phyloP scores from a whole-genome alignment of 2,888 invertebrate genomes.

The Acheta domesticus region DNA sequence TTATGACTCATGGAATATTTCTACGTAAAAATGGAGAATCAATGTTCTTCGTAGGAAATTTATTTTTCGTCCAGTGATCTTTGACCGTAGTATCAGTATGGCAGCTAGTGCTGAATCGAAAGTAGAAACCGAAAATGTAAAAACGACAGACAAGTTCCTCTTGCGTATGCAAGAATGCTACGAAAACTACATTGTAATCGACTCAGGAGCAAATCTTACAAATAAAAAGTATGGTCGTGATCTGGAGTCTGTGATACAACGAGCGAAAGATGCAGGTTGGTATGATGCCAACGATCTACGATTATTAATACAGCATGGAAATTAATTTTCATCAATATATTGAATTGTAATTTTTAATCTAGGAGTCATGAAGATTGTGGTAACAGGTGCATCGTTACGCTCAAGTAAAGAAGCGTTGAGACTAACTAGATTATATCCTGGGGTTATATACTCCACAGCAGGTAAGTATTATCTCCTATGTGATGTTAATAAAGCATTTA shows the following conservation, averaged over 20 bases:
- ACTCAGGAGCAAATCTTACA: conserved; percentile 88
- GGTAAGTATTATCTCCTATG: conserved; percentile 51
- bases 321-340: neutral
- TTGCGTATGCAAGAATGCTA: conserved; percentile 73
- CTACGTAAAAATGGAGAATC: too few relatives aligned
- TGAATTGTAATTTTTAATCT: conserved; percentile 32
- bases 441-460: conserved; percentile 85
- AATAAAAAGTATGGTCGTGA: conserved; percentile 91
- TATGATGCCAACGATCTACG: neutral
- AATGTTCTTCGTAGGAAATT: too few relatives aligned
- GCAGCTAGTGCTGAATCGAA: neutral
- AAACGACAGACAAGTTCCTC: neutral
- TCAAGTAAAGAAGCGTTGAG: conserved; percentile 87
- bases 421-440: conserved; percentile 84
- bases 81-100: neutral
- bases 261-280: conserved; percentile 87
- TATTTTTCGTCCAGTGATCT: too few relatives aligned
- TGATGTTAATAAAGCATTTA: too few relatives aligned
- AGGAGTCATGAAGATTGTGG: conserved; percentile 93
- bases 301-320: neutral
- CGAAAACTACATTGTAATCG: conserved; percentile 87
- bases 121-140: neutral
- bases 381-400: conserved; percentile 84
- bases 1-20: too few relatives aligned
- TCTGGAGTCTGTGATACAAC: conserved; percentile 84